Evolutionary conservation across 1,140 invertebrate genomes (phyloP), one percentile per base, ranked within the genome.

Genomic region (Anoplophora glabripennis): DNA sequence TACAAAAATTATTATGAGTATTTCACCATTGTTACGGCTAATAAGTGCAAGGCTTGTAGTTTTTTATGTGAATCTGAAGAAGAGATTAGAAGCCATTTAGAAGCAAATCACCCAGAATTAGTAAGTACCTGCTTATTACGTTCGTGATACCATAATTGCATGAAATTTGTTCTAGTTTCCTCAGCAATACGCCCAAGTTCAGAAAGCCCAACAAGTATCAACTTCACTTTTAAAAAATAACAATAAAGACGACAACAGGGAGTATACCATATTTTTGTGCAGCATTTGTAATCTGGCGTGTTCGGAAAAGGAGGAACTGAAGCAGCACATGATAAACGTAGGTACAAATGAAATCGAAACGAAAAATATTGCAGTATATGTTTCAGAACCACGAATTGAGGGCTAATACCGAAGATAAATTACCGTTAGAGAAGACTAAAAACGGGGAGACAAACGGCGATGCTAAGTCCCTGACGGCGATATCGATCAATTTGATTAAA

Each of bases 21-120:
- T 63, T 60, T 63, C 49, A 63, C 55, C 11, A 56, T 47, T 41
- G 52, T 63, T 21, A 34, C 54, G 12, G 69, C 69, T 1, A 46
- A 68, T 48, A 71, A 71, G 44, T 71, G 69, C 38, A 71, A 64
- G 42, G 17, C 61, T 34, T 71, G 69, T 57, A 45, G 53, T 8
- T 68, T 56, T 63, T 46, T 71, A 14, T 65, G 59, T 53, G 67
- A 69, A 57, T 51, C 49, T 28, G 33, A 62, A 40, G 44, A 60
- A 11, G 63, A 63, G 12, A 68, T 69, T 44, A 61, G 59, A 8
- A 45, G 40, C 10, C 67, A 71, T 51, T 57, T 66, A 10, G 53
- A 51, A 36, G 38, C 42, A 5, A 59, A 62, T 38, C 60, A 64
- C 53, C 37, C 47, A 18, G 63, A 59, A 40, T 55, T 47, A 45